Evolutionary conservation across 2,797 vertebrate species (phyloP).

Genomic region (Urocyon cinereoargenteus): DNA sequence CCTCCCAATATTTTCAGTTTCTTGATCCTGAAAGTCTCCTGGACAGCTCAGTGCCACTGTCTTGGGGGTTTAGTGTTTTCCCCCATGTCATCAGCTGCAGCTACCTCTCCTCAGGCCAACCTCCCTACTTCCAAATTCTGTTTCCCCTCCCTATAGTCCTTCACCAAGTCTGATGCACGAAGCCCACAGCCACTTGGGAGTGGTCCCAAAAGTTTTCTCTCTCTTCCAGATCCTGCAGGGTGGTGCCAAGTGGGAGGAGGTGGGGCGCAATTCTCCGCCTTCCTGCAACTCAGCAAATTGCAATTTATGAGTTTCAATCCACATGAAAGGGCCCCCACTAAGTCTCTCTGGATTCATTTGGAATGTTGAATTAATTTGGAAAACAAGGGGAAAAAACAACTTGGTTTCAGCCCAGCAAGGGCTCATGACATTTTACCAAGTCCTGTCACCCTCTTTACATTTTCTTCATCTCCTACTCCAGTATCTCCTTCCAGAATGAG

Average conservation of each 20-base stretch:
- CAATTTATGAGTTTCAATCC: conserved; percentile 81
- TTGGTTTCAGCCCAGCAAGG: conserved; percentile 66
- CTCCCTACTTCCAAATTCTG: neutral
- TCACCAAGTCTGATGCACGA: neutral
- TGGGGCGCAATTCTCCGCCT: conserved; percentile 54
- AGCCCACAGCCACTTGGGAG: conserved; percentile 55
- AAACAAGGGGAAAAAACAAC: conserved; percentile 72
- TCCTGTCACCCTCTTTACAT: neutral
- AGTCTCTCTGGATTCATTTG: conserved; percentile 76
- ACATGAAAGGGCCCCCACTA: conserved; percentile 78
- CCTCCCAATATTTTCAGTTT: neutral
- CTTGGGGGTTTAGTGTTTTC: neutral
- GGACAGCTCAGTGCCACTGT: neutral
- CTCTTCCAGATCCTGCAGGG: conserved; percentile 58
- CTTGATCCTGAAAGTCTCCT: neutral
- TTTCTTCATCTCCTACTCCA: neutral
- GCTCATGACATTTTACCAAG: conserved; percentile 67
- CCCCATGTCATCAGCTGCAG: neutral
- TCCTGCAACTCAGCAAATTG: conserved; percentile 83
- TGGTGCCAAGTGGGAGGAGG: conserved; percentile 69
- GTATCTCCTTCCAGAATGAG: neutral
- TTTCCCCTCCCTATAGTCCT: neutral
- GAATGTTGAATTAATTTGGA: conserved; percentile 84
- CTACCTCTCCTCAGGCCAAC: neutral
- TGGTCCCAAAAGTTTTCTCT: neutral